Conservation (phyloP, 2,888 invertebrate species). For the Dolichomitus sp. region DNA sequence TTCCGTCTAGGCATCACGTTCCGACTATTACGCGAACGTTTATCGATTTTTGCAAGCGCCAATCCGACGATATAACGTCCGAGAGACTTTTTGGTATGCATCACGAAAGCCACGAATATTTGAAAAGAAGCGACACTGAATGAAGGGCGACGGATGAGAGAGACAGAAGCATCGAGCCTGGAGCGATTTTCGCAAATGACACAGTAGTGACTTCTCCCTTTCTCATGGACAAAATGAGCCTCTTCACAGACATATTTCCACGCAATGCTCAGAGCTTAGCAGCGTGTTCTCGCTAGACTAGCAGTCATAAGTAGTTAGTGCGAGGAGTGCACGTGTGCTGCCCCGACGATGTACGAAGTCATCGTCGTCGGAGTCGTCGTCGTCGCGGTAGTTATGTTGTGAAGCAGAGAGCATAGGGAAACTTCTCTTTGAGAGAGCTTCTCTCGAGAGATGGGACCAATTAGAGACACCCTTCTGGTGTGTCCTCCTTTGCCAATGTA, state of each 20-base stretch:
- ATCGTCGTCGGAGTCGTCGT: constrained; percentile 48
- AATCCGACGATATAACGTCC: constrained; percentile 36
- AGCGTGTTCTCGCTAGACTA: background rate
- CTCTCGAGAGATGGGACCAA: constrained; percentile 78
- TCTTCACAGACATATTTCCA: constrained; percentile 18
- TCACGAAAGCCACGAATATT: background rate
- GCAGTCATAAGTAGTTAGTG: constrained; percentile 23
- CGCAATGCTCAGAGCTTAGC: background rate
- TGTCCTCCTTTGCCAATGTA: constrained; percentile 61
- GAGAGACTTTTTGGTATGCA: constrained; percentile 43
- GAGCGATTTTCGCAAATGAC: constrained; percentile 19
- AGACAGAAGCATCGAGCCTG: background rate
- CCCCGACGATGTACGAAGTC: constrained; percentile 49
- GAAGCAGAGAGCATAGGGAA: constrained; percentile 61
- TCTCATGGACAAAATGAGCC: constrained; percentile 12
- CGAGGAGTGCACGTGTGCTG: constrained; percentile 55
- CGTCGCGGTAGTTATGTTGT: constrained; percentile 48
- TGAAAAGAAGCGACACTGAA: background rate
- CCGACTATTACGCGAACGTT: background rate
- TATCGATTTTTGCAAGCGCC: constrained; percentile 45
- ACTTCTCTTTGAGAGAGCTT: constrained; percentile 75
- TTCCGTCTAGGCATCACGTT: background rate
- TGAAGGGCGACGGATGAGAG: constrained; percentile 8
- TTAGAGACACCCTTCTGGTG: constrained; percentile 78
- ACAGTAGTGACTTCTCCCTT: background rate